Percentiles rank a stretch among this genome's conserved stretches.
phyloP scores from a whole-genome alignment of 2,888 invertebrate species.

The Drosophila infuscata region DNA sequence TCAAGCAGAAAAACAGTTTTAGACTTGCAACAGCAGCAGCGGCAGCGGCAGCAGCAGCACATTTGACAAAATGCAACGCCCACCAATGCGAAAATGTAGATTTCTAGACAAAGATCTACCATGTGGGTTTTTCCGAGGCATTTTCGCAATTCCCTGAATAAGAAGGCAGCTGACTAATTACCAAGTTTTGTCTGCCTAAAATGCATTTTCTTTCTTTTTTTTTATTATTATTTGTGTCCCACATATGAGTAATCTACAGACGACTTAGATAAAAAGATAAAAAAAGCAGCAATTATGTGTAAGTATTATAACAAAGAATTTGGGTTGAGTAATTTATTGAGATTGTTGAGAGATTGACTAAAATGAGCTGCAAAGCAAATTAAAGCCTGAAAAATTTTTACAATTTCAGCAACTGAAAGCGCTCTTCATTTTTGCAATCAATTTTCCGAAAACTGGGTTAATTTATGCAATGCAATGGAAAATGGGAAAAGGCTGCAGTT shows the following conservation, averaged over 20 bases:
- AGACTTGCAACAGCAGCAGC: background rate
- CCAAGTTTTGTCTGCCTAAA: conserved; percentile 10
- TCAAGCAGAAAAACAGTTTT: conserved; percentile 19
- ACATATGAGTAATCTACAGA: background rate
- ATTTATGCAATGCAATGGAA: background rate
- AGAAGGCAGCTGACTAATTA: conserved; percentile 43
- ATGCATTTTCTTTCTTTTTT: background rate
- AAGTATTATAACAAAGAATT: background rate
- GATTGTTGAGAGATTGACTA: background rate
- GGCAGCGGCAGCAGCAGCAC: conserved; percentile 1
- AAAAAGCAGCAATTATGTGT: conserved; percentile 11
- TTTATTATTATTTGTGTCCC: conserved; percentile 15
- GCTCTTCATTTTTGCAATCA: background rate
- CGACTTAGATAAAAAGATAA: background rate
- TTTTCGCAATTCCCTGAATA: conserved; percentile 32
- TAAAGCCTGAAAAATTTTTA: background rate
- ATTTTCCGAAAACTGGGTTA: background rate
- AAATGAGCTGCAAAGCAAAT: background rate
- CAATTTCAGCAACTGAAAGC: background rate
- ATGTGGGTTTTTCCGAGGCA: conserved; percentile 46
- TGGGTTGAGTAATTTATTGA: background rate
- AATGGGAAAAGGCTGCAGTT: background rate
- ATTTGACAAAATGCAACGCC: conserved; percentile 73
- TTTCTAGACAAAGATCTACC: conserved; percentile 30
- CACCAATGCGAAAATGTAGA: conserved; percentile 58